Evolutionary conservation across 2,113 vertebrate genomes (phyloP).

Genomic region (Calyptomena viridis): DNA sequence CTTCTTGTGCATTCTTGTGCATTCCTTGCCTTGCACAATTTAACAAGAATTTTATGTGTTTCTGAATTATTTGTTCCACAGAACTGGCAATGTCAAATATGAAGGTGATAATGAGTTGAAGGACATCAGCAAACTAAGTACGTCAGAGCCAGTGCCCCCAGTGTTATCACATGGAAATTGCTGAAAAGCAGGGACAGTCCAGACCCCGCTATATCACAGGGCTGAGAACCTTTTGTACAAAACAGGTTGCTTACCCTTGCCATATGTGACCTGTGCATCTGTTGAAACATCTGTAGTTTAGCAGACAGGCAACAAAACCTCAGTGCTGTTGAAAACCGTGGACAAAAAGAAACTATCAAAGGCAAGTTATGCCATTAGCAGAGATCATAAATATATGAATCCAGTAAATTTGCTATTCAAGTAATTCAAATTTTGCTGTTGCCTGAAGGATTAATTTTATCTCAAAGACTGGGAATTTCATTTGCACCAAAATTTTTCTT

Average conservation of each 20-base stretch:
- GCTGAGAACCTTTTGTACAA: not conserved
- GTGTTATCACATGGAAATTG: not conserved
- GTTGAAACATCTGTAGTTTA: not conserved
- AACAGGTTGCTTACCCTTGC: not conserved
- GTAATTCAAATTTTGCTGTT: not conserved
- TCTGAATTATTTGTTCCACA: not conserved
- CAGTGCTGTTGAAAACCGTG: not conserved
- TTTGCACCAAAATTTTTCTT: not conserved
- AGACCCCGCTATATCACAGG: not conserved
- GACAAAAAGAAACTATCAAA: not conserved
- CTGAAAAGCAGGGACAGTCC: not conserved
- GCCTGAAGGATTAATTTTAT: conserved; percentile 5
- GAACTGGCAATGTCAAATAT: not conserved
- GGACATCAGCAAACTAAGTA: not conserved
- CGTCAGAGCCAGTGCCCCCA: not conserved
- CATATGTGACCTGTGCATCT: not conserved
- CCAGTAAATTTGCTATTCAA: not conserved
- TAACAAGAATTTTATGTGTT: not conserved
- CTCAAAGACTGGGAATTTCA: not conserved
- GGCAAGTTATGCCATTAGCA: not conserved
- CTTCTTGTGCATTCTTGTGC: too few species aligned
- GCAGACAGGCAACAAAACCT: not conserved
- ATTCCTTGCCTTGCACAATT: not conserved
- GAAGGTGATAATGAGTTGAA: conserved; percentile 17
- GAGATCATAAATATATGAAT: not conserved